Evolutionary conservation across 1,140 invertebrate species (phyloP).

Genomic region (Drosophila pandora): DNA sequence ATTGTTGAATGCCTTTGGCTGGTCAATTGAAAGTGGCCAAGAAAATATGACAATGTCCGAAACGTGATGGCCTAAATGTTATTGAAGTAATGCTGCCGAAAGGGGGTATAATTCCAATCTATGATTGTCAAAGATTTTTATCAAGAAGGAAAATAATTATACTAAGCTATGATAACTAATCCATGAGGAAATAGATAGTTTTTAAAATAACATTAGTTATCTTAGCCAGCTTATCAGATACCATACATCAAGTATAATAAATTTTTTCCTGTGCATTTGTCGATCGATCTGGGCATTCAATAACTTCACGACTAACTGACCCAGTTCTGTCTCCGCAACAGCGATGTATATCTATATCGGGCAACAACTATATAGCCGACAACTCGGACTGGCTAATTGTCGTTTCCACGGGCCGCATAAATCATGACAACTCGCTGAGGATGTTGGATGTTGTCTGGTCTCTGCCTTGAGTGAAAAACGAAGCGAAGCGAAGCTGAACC

Average conservation of each 20-base stretch:
- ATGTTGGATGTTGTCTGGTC: constrained; percentile 33
- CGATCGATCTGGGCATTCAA: constrained; percentile 41
- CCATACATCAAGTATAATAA: background rate
- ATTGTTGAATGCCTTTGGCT: constrained; percentile 49
- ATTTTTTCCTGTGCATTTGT: constrained; percentile 33
- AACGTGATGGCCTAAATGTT: constrained; percentile 74
- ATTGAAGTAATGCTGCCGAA: constrained; percentile 35
- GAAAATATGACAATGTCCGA: constrained; percentile 36
- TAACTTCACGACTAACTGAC: constrained; percentile 48
- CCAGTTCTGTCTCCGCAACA: constrained; percentile 62
- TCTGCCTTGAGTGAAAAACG: constrained; percentile 63
- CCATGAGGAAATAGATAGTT: background rate
- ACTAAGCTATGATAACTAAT: background rate
- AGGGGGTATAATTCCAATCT: constrained; percentile 33
- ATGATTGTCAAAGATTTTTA: constrained; percentile 14
- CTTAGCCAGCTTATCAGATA: background rate
- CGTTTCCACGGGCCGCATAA: constrained; percentile 62
- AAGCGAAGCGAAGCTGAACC: constrained; percentile 24
- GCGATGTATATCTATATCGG: constrained; percentile 66
- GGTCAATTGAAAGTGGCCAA: constrained; percentile 44
- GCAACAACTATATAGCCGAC: constrained; percentile 57
- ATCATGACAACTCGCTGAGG: constrained; percentile 74
- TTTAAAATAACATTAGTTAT: background rate
- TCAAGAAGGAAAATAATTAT: background rate
- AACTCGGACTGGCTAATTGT: constrained; percentile 72